phyloP scores from a whole-genome alignment of 1,140 invertebrate species.

The Ridgeia piscesae region DNA sequence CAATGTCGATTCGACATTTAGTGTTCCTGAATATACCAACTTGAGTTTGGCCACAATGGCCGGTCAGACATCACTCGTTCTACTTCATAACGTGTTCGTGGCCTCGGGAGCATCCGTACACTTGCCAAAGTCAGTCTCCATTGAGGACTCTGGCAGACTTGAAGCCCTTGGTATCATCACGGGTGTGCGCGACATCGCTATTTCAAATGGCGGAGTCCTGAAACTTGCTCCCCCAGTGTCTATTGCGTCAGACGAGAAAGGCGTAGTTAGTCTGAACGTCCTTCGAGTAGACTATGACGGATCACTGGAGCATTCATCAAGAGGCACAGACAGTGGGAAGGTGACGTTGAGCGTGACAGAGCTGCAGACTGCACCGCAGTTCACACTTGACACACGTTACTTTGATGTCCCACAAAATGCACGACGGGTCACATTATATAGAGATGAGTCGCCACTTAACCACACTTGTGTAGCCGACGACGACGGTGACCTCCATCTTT shows the following conservation, averaged over 20 bases:
- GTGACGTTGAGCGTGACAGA: not conserved
- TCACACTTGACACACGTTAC: not conserved
- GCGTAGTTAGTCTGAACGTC: not conserved
- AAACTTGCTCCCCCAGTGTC: not conserved
- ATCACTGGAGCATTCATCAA: not conserved
- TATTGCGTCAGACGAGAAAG: not conserved
- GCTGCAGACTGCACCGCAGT: not conserved
- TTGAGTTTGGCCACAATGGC: not conserved
- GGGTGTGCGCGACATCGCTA: conserved; percentile 29
- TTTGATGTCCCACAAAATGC: not conserved
- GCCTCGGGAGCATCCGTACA: not conserved
- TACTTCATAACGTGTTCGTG: not conserved
- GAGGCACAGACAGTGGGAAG: not conserved
- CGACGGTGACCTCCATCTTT: not conserved
- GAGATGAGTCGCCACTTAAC: not conserved
- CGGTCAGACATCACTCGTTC: not conserved
- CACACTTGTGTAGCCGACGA: not conserved
- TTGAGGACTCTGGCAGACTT: conserved; percentile 34
- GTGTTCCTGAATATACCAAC: not conserved
- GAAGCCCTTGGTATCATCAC: conserved; percentile 39
- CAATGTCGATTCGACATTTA: not conserved
- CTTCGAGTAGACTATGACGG: not conserved
- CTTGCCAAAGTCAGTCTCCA: conserved; percentile 12
- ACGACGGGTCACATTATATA: not conserved
- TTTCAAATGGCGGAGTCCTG: not conserved